A percentile compares a stretch with the other conserved stretches of the same genome.
Evolutionary conservation across 2,797 vertebrate species (phyloP).

Genomic region (Erpetoichthys calabaricus): DNA sequence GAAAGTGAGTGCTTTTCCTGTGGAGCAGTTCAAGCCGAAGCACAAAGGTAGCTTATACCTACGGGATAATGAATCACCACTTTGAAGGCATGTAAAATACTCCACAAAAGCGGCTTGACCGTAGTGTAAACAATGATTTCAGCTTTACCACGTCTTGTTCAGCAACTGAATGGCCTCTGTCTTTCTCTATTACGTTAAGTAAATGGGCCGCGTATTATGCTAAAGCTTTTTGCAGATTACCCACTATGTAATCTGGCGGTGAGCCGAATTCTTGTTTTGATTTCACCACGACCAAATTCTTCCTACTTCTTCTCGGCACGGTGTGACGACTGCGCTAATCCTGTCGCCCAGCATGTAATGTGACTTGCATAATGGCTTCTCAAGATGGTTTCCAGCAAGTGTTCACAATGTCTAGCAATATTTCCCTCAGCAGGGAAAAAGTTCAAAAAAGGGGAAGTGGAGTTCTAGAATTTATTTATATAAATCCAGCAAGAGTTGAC

Average conservation of each 20-base stretch:
- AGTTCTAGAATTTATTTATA: too few relatives aligned
- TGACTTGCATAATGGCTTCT: too few relatives aligned
- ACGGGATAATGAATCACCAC: neutral
- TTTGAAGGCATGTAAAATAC: neutral
- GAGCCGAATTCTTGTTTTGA: neutral
- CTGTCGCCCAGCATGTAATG: too few relatives aligned
- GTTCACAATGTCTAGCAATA: too few relatives aligned
- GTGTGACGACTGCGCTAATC: too few relatives aligned
- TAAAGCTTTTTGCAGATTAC: neutral
- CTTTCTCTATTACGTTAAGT: neutral
- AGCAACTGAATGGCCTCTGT: neutral
- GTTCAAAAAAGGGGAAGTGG: too few relatives aligned
- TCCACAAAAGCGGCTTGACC: slow-evolving; percentile 1
- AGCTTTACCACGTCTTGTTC: neutral
- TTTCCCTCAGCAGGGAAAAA: too few relatives aligned
- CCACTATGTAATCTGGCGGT: neutral
- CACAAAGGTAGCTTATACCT: slow-evolving; percentile 1
- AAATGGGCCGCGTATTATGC: neutral
- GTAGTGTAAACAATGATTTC: neutral
- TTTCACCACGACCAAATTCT: too few relatives aligned
- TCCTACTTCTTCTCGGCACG: too few relatives aligned
- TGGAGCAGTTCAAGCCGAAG: neutral
- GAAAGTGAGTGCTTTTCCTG: neutral
- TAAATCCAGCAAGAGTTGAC: too few relatives aligned
- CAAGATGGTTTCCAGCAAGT: too few relatives aligned